Evolutionary conservation across 2,797 vertebrate species (phyloP).

Genomic region (Bovichtus diacanthus): DNA sequence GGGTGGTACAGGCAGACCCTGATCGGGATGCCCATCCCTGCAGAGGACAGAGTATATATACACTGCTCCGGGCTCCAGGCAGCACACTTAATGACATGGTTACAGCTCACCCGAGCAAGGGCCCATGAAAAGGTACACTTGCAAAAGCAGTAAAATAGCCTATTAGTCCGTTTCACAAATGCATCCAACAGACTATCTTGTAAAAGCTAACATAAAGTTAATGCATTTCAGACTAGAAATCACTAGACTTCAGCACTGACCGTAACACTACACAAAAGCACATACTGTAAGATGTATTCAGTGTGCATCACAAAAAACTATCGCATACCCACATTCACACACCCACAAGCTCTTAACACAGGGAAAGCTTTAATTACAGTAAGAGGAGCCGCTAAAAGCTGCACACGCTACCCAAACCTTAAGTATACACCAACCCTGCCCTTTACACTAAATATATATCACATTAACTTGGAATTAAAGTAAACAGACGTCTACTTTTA

Average conservation of each 20-base stretch:
- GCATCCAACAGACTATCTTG: conserved; percentile 18
- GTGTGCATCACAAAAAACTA: conserved; percentile 35
- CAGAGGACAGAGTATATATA: conserved; percentile 69
- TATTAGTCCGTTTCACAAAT: conserved; percentile 34
- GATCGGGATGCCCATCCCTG: conserved; percentile 73
- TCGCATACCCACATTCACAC: conserved; percentile 47
- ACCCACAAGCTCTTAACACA: conserved; percentile 64
- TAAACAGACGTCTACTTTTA: conserved; percentile 66
- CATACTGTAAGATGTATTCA: conserved; percentile 15
- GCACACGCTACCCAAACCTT: conserved; percentile 76
- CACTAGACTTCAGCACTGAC: neutral
- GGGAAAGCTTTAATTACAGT: conserved; percentile 80
- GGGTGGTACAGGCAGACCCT: conserved; percentile 69
- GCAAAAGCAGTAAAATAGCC: conserved; percentile 49
- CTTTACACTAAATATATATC: conserved; percentile 73
- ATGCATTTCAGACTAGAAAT: conserved; percentile 46
- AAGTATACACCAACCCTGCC: conserved; percentile 74
- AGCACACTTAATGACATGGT: conserved; percentile 69
- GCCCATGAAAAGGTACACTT: conserved; percentile 59
- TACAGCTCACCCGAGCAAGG: conserved; percentile 55
- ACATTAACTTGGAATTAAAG: conserved; percentile 69
- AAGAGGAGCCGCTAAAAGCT: conserved; percentile 70
- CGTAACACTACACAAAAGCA: conserved; percentile 26
- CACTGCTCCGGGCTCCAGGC: conserved; percentile 56
- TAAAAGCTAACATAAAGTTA: conserved; percentile 20